Evolutionary conservation across 2,113 vertebrate genomes (phyloP).

Genomic region (Lamprotornis superbus): DNA sequence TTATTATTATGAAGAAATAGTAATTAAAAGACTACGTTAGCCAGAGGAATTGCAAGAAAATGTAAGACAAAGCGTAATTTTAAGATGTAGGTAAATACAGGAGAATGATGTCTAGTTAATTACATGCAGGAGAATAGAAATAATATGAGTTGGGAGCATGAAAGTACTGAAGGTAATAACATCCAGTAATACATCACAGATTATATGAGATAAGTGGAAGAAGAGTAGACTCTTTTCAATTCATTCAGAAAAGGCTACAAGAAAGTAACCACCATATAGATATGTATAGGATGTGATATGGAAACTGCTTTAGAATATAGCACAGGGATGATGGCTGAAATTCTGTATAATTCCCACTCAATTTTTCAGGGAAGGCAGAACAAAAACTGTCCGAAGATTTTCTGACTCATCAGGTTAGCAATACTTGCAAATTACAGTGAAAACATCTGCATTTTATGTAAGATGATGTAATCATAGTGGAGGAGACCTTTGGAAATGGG

Average conservation of each 20-base stretch:
- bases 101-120: constrained; percentile 44
- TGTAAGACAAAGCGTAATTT: constrained; percentile 6
- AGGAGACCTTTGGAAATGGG: not conserved
- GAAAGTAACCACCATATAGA: not conserved
- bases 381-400: not conserved
- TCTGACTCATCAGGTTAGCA: not conserved
- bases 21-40: constrained; percentile 19
- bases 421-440: not conserved
- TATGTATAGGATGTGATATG: not conserved
- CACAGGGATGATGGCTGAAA: not conserved
- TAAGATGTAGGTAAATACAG: constrained; percentile 21
- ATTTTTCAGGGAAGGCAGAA: not conserved
- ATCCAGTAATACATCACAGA: constrained; percentile 9
- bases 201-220: not conserved
- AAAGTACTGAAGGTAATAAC: constrained; percentile 3
- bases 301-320: not conserved
- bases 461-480: not conserved
- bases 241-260: not conserved
- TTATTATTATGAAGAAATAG: constrained; percentile 34
- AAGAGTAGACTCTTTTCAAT: not conserved
- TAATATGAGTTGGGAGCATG: not conserved
- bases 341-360: not conserved
- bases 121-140: not conserved
- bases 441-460: not conserved
- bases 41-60: not conserved